A percentile compares a stretch with the other conserved stretches of the same genome.
These are phyloP conservation scores for Cantharis rustica DNA, from an alignment of 2,888 invertebrate species.

Conservation along the genomic window DNA sequence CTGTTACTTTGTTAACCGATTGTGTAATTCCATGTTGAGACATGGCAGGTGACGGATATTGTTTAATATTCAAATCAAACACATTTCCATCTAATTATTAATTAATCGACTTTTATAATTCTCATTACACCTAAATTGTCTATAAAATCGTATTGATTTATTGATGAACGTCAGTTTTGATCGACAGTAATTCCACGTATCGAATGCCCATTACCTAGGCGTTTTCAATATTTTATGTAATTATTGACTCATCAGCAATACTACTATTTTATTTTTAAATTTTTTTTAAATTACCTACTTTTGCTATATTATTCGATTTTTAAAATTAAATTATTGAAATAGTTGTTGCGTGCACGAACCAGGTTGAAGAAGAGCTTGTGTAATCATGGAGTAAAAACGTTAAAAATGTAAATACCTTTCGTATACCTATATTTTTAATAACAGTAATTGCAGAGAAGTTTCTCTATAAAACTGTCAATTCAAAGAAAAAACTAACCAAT, in stretches of 20 bases:
- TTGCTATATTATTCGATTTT: neutral
- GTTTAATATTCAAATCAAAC: neutral
- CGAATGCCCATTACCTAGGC: neutral
- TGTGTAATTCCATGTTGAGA: neutral
- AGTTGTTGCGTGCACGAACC: neutral
- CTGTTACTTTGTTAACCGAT: neutral
- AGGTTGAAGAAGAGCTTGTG: neutral
- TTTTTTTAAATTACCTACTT: neutral
- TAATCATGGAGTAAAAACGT: neutral
- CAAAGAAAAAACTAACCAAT: neutral
- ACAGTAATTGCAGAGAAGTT: neutral
- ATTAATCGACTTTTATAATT: neutral
- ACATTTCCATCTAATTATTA: neutral
- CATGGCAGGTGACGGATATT: neutral
- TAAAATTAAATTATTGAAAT: neutral
- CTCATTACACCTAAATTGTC: neutral
- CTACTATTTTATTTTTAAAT: neutral
- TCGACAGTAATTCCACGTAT: neutral
- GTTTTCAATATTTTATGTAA: neutral
- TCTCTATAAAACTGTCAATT: neutral
- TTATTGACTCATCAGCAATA: neutral
- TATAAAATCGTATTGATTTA: neutral
- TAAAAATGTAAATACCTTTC: neutral
- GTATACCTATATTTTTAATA: neutral
- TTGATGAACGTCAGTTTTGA: neutral